Conservation (phyloP, 1,140 invertebrate species). For the Stegodyphus mimosarum region DNA sequence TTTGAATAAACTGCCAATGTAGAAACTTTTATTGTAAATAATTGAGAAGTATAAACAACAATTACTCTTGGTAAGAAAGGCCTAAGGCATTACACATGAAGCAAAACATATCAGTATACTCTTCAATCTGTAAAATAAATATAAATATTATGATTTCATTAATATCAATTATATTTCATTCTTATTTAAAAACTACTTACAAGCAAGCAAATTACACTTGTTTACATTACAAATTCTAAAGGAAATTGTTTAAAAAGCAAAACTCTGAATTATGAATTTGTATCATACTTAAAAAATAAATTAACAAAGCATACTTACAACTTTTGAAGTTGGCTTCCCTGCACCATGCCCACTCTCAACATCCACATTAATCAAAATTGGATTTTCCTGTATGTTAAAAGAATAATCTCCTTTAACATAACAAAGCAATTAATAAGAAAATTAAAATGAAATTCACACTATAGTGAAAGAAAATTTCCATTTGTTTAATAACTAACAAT, state of each 20-base stretch:
- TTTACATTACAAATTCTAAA: too few species aligned
- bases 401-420: too few species aligned
- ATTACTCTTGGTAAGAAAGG: conserved; percentile 73
- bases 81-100: conserved; percentile 85
- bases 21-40: background rate
- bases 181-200: too few species aligned
- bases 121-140: conserved; percentile 81
- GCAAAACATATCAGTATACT: conserved; percentile 85
- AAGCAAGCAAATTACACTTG: too few species aligned
- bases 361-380: conserved; percentile 89
- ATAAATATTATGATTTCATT: background rate
- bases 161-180: too few species aligned
- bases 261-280: too few species aligned
- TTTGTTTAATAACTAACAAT: too few species aligned
- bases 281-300: too few species aligned
- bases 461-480: too few species aligned
- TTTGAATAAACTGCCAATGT: background rate
- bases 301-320: conserved; percentile 72
- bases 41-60: background rate
- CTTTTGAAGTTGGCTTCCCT: conserved; percentile 94
- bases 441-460: too few species aligned
- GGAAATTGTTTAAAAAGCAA: too few species aligned
- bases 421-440: too few species aligned
- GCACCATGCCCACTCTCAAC: conserved; percentile 96
- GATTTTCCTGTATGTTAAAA: conserved; percentile 78